phyloP scores from a whole-genome alignment of 2,888 invertebrate species.

The Patella depressa region DNA sequence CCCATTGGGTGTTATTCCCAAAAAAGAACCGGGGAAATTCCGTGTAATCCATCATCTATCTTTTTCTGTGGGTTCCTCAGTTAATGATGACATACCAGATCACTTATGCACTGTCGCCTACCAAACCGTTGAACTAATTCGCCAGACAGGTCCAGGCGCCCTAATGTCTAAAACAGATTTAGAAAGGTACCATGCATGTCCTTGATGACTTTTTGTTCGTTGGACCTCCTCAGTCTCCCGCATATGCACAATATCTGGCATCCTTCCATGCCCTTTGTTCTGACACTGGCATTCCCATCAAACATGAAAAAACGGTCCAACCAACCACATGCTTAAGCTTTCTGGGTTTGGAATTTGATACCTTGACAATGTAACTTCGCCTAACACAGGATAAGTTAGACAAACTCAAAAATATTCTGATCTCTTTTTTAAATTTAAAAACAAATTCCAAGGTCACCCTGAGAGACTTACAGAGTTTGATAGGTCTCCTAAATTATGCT shows the following conservation, averaged over 20 bases:
- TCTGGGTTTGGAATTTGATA: slow-evolving; percentile 5
- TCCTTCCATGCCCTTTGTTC: neutral
- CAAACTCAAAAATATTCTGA: too few relatives aligned
- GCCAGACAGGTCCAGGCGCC: neutral
- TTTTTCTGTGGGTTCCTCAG: neutral
- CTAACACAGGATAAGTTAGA: too few relatives aligned
- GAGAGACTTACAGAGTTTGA: too few relatives aligned
- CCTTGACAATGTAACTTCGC: neutral
- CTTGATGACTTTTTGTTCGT: neutral
- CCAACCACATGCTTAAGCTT: neutral
- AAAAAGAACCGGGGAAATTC: neutral
- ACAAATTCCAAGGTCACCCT: too few relatives aligned
- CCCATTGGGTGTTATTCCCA: too few relatives aligned
- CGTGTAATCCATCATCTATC: slow-evolving; percentile 23
- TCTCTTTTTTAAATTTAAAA: too few relatives aligned
- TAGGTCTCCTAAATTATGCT: too few relatives aligned
- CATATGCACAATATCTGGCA: neutral
- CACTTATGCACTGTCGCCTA: slow-evolving; percentile 14
- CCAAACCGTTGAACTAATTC: neutral
- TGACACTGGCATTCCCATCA: neutral
- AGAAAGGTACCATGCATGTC: neutral
- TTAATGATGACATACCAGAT: slow-evolving; percentile 17
- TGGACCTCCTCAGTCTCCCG: neutral
- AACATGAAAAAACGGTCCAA: neutral
- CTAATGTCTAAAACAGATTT: neutral